phyloP scores from a whole-genome alignment of 1,140 invertebrate genomes.

The Neodiprion lecontei region DNA sequence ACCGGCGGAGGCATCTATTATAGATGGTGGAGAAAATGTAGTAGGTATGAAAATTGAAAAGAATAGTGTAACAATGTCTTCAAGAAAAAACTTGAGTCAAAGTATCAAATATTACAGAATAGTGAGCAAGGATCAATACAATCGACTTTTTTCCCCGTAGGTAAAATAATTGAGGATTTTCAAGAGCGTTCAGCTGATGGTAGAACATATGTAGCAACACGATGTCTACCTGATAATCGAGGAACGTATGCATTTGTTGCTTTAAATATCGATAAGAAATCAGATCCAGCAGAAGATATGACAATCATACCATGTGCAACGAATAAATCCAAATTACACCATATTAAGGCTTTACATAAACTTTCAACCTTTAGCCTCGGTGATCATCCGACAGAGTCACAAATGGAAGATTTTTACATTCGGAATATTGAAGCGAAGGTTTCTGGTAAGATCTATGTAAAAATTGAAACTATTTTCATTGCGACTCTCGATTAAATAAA shows the following conservation, averaged over 20 bases:
- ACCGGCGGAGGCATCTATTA: neutral
- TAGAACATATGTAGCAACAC: slow-evolving; percentile 54
- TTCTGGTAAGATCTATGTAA: slow-evolving; percentile 22
- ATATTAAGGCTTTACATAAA: slow-evolving; percentile 26
- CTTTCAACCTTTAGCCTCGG: slow-evolving; percentile 15
- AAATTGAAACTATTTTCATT: neutral
- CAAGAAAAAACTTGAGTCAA: neutral
- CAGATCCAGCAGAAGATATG: slow-evolving; percentile 35
- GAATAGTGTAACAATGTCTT: slow-evolving; percentile 16
- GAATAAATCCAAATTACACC: slow-evolving; percentile 22
- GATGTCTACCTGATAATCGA: slow-evolving; percentile 48
- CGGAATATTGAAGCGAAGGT: slow-evolving; percentile 28
- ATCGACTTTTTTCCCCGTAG: slow-evolving; percentile 31
- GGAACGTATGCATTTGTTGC: slow-evolving; percentile 56
- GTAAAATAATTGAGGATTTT: slow-evolving; percentile 33
- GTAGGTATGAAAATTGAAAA: slow-evolving; percentile 14
- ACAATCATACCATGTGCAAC: slow-evolving; percentile 24
- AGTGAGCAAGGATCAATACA: neutral
- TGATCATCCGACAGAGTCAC: slow-evolving; percentile 24
- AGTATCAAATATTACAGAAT: neutral
- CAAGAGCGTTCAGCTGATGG: slow-evolving; percentile 38
- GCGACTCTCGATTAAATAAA: neutral
- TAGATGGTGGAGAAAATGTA: slow-evolving; percentile 5
- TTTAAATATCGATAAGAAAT: slow-evolving; percentile 50
- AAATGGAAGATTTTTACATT: slow-evolving; percentile 34